phyloP scores from a whole-genome alignment of 2,888 invertebrate species.

The Leptopilina myrica region DNA sequence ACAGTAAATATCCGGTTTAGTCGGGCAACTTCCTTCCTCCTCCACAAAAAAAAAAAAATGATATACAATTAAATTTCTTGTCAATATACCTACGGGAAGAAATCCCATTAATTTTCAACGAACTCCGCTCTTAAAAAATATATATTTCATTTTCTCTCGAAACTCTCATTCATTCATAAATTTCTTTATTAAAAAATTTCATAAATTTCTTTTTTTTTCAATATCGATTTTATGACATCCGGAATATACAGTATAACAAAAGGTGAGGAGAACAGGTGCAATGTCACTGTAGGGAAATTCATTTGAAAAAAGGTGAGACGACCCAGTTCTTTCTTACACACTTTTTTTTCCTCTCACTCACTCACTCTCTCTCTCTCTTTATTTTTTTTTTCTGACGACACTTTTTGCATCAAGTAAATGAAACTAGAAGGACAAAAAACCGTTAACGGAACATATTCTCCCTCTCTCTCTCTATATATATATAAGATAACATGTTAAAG shows the following conservation, averaged over 20 bases:
- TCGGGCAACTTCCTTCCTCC: too few species aligned
- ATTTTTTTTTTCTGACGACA: background rate
- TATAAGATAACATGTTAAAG: background rate
- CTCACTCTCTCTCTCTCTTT: background rate
- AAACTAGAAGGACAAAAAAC: slow-evolving; percentile 33
- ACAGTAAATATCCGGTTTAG: too few species aligned
- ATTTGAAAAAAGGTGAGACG: slow-evolving; percentile 20
- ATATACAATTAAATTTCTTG: too few species aligned
- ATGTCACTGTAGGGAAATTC: slow-evolving; percentile 2
- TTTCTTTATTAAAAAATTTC: slow-evolving; percentile 13
- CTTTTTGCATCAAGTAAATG: slow-evolving; percentile 32
- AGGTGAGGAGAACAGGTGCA: slow-evolving; percentile 20
- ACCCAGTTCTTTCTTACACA: slow-evolving; percentile 13
- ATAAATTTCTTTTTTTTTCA: background rate
- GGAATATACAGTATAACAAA: background rate
- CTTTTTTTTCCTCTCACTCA: too few species aligned
- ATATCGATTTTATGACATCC: background rate
- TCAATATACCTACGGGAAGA: too few species aligned
- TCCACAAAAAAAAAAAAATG: too few species aligned
- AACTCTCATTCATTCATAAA: background rate
- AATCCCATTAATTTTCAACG: too few species aligned
- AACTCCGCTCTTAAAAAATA: too few species aligned
- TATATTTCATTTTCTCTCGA: too few species aligned
- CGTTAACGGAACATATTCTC: slow-evolving; percentile 10
- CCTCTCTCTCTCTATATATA: too few species aligned